Evolutionary conservation across 2,888 invertebrate species (phyloP).

Genomic region (Deilephila porcellus): DNA sequence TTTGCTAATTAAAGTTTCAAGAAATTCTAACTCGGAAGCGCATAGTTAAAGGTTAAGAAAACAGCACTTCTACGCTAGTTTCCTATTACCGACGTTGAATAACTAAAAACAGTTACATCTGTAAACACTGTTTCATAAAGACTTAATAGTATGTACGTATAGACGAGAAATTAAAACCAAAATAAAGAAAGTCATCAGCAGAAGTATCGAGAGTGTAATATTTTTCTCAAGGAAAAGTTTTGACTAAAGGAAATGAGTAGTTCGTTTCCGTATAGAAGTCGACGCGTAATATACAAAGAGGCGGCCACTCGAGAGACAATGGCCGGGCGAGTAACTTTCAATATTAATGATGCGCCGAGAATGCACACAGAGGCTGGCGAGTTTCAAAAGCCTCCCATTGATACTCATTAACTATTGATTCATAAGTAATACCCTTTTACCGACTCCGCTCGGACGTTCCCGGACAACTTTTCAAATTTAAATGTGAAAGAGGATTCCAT

Average conservation of each 20-base stretch:
- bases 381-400: slow-evolving; percentile 80
- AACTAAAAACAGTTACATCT: neutral
- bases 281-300: slow-evolving; percentile 77
- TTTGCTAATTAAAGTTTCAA: slow-evolving; percentile 11
- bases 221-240: slow-evolving; percentile 68
- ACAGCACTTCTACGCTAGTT: neutral
- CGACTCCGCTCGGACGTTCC: slow-evolving; percentile 60
- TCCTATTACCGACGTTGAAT: neutral
- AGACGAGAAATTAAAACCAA: slow-evolving; percentile 22
- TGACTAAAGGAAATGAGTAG: slow-evolving; percentile 76
- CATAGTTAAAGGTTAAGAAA: neutral
- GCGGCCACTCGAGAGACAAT: slow-evolving; percentile 77
- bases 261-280: slow-evolving; percentile 67
- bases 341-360: slow-evolving; percentile 82
- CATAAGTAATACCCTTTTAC: slow-evolving; percentile 83
- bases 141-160: neutral
- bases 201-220: slow-evolving; percentile 46
- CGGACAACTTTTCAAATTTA: slow-evolving; percentile 79
- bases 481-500: slow-evolving; percentile 68
- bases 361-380: slow-evolving; percentile 75
- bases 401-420: slow-evolving; percentile 84
- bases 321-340: slow-evolving; percentile 75
- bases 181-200: neutral
- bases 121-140: slow-evolving; percentile 1
- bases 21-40: neutral